Evolutionary conservation across 30 jellyfish, hydroid and myxozoan genomes (phyloP).

Genomic region (Aurelia sp.): DNA sequence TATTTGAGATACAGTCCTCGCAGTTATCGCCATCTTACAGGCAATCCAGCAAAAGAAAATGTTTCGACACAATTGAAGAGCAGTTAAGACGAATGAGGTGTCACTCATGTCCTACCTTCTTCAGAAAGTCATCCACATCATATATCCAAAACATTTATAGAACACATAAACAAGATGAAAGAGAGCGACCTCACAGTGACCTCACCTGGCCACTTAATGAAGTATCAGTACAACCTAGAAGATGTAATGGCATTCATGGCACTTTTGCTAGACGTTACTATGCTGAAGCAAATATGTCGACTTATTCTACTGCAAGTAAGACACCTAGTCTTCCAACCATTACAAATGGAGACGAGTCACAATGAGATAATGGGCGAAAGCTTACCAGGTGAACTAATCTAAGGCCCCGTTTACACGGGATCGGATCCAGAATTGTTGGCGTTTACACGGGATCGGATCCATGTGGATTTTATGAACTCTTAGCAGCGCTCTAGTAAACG

Average conservation of each 20-base stretch:
- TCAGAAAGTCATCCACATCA: slow-evolving; percentile 12
- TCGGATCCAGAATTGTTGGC: too few relatives aligned
- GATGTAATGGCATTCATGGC: background rate
- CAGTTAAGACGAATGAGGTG: slow-evolving; percentile 7
- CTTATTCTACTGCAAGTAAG: slow-evolving; percentile 14
- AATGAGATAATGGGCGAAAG: background rate
- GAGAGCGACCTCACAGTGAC: slow-evolving; percentile 25
- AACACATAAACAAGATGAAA: slow-evolving; percentile 6
- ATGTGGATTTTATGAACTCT: too few relatives aligned
- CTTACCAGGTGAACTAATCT: too few relatives aligned
- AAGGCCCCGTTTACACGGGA: too few relatives aligned
- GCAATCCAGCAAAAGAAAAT: slow-evolving; percentile 7
- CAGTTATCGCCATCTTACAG: slow-evolving; percentile 13
- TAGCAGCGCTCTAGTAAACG: too few relatives aligned
- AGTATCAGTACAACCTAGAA: background rate
- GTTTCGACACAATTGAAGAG: slow-evolving; percentile 34
- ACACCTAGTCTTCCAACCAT: slow-evolving; percentile 44
- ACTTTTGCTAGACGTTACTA: background rate
- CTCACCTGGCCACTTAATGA: slow-evolving; percentile 11
- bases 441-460: too few relatives aligned
- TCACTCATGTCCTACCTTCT: background rate
- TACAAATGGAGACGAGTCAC: background rate
- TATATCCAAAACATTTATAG: slow-evolving; percentile 5
- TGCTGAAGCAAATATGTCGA: background rate
- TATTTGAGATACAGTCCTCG: slow-evolving; percentile 1